Evolutionary conservation across 2,113 vertebrate genomes (phyloP).

Genomic region (Sterna hirundo): DNA sequence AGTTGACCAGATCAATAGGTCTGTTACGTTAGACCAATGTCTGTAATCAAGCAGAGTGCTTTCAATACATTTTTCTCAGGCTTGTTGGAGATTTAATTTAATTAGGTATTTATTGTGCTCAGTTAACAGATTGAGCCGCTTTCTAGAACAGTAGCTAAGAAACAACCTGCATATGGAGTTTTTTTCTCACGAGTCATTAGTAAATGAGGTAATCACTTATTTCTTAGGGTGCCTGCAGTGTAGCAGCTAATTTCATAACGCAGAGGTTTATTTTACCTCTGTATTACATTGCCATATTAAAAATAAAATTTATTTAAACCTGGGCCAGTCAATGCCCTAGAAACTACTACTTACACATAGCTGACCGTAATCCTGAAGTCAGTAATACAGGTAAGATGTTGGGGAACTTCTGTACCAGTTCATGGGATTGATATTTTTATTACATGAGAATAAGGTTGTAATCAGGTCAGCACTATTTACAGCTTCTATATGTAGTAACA

Average conservation of each 20-base stretch:
- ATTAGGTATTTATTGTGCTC: slow-evolving; percentile 73
- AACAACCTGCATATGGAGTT: slow-evolving; percentile 34
- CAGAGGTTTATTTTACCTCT: neutral
- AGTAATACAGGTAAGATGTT: neutral
- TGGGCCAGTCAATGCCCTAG: neutral
- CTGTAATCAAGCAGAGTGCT: slow-evolving; percentile 78
- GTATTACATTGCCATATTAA: neutral
- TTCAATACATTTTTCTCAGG: slow-evolving; percentile 67
- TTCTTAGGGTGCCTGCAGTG: slow-evolving; percentile 14
- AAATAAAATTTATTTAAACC: neutral
- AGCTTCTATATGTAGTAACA: neutral
- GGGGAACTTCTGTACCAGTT: neutral
- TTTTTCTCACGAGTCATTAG: slow-evolving; percentile 64
- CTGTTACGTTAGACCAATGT: slow-evolving; percentile 55
- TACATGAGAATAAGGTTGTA: neutral
- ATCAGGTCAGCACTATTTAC: neutral
- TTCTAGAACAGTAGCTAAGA: slow-evolving; percentile 57
- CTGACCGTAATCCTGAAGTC: neutral
- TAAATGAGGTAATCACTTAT: slow-evolving; percentile 56
- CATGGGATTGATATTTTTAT: neutral
- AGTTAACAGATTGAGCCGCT: slow-evolving; percentile 64
- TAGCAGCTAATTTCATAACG: slow-evolving; percentile 9
- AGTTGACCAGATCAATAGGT: slow-evolving; percentile 70
- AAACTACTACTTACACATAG: neutral
- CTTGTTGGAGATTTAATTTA: slow-evolving; percentile 74